Conservation (phyloP, 2,888 invertebrate species). For the Tachystola acroxantha region DNA sequence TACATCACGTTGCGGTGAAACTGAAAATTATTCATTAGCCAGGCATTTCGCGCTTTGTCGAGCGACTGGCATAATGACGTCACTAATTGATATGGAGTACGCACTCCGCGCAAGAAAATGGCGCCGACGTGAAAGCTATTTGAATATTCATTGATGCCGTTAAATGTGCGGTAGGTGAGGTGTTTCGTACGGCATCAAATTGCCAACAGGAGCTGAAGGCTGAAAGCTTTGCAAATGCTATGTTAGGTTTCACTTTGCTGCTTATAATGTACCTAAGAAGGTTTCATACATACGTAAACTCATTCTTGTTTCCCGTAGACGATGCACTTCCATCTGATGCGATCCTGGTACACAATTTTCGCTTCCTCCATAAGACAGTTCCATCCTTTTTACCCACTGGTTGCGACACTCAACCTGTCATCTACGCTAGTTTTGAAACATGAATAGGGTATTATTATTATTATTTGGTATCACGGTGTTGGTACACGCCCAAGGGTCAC, state of each 20-base stretch:
- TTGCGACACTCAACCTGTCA: too few relatives aligned
- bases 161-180: conserved; percentile 25
- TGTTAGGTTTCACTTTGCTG: neutral
- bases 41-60: conserved; percentile 15
- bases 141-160: conserved; percentile 42
- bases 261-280: too few relatives aligned
- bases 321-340: too few relatives aligned
- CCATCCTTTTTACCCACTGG: too few relatives aligned
- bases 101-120: conserved; percentile 35
- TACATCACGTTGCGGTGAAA: conserved; percentile 17
- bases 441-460: too few relatives aligned
- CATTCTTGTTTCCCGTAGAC: too few relatives aligned
- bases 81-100: conserved; percentile 45
- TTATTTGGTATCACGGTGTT: too few relatives aligned
- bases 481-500: too few relatives aligned
- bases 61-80: conserved; percentile 23
- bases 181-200: neutral
- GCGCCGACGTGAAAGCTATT: conserved; percentile 31
- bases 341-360: too few relatives aligned
- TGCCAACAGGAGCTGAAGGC: neutral
- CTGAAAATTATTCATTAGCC: conserved; percentile 31
- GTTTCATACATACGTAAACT: too few relatives aligned
- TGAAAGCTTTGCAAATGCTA: neutral
- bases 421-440: too few relatives aligned
- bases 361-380: too few relatives aligned